These are phyloP conservation scores for Drosophila nigromelanica DNA, from an alignment of 1,140 invertebrate genomes.

Conservation along the genomic window DNA sequence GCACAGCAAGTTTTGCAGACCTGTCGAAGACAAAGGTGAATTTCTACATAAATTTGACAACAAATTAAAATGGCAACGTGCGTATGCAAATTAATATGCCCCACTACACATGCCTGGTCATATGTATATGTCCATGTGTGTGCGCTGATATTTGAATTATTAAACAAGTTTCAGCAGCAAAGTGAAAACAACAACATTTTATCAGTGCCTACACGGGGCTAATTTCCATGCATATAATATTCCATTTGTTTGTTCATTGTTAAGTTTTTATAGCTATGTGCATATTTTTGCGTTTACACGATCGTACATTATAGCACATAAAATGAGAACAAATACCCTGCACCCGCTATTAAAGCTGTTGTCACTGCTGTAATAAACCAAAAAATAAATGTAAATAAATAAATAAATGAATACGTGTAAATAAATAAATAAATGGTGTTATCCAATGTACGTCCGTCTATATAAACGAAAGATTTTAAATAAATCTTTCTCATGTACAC, in stretches of 20 bases:
- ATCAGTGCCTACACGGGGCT: conserved; percentile 64
- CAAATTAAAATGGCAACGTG: conserved; percentile 37
- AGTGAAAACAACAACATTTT: conserved; percentile 64
- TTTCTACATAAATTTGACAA: conserved; percentile 34
- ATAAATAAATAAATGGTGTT: too few relatives aligned
- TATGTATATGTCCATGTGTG: conserved; percentile 5
- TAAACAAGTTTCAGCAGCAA: conserved; percentile 69
- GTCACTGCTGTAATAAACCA: too few relatives aligned
- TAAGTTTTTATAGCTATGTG: conserved; percentile 67
- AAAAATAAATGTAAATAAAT: too few relatives aligned
- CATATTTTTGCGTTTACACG: conserved; percentile 78
- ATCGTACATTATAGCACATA: conserved; percentile 21
- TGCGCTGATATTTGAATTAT: conserved; percentile 69
- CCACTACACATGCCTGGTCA: not conserved
- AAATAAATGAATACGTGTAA: too few relatives aligned
- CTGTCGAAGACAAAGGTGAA: conserved; percentile 15
- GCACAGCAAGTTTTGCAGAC: not conserved
- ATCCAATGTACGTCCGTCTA: not conserved
- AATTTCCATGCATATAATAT: conserved; percentile 71
- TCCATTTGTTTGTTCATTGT: conserved; percentile 75
- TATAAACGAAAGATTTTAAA: not conserved
- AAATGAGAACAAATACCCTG: too few relatives aligned
- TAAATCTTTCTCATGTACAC: too few relatives aligned
- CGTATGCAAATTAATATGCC: conserved; percentile 56
- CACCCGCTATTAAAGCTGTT: too few relatives aligned